A percentile compares a stretch with the other conserved stretches of the same genome.
phyloP scores from a whole-genome alignment of 2,888 invertebrate genomes.

The Teinopalpus imperialis region DNA sequence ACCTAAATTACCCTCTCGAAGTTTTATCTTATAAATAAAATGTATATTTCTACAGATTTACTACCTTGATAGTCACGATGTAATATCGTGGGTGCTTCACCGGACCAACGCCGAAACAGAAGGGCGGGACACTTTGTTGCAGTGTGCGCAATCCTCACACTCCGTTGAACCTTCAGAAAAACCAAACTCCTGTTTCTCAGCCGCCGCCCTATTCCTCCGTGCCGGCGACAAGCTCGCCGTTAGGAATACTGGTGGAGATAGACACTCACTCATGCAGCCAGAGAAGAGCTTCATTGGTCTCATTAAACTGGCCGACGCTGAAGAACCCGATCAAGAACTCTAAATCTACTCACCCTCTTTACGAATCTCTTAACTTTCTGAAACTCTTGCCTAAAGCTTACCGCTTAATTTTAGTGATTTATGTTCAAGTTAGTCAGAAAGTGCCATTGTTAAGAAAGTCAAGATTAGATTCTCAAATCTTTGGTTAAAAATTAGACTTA shows the following conservation, averaged over 20 bases:
- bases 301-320: slow-evolving; percentile 86
- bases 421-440: slow-evolving; percentile 30
- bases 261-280: slow-evolving; percentile 86
- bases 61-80: slow-evolving; percentile 89
- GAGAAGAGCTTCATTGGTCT: slow-evolving; percentile 92
- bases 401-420: slow-evolving; percentile 20
- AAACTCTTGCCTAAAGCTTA: slow-evolving; percentile 30
- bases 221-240: slow-evolving; percentile 86
- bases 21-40: too few relatives aligned
- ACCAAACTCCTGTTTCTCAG: slow-evolving; percentile 89
- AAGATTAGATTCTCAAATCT: slow-evolving; percentile 19
- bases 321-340: slow-evolving; percentile 60
- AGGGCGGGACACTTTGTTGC: slow-evolving; percentile 83
- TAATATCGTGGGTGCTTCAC: slow-evolving; percentile 88
- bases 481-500: slow-evolving; percentile 6
- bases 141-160: slow-evolving; percentile 87
- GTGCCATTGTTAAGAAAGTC: slow-evolving; percentile 52
- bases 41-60: slow-evolving; percentile 82
- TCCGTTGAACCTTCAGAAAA: slow-evolving; percentile 77
- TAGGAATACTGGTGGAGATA: slow-evolving; percentile 85
- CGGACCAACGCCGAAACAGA: slow-evolving; percentile 78
- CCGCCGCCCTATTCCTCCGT: slow-evolving; percentile 83
- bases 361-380: background rate
- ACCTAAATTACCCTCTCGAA: too few relatives aligned
- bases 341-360: slow-evolving; percentile 32